Conservation (phyloP, 1,140 invertebrate species). For the Galleria mellonella region DNA sequence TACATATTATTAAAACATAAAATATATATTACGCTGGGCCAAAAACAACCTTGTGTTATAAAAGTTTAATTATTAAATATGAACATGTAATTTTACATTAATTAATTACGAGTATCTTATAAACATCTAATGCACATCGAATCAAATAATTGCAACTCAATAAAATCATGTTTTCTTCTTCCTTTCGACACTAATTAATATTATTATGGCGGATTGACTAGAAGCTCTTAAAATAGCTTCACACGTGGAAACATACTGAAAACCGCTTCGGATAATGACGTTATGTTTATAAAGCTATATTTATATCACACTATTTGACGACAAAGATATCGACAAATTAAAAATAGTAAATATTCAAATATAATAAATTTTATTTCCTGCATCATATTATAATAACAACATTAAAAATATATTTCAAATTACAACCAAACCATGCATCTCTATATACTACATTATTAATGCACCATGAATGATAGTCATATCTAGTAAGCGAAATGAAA, state of each 20-base stretch:
- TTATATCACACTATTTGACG: slow-evolving; percentile 11
- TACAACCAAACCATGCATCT: slow-evolving; percentile 27
- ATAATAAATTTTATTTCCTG: too few species aligned
- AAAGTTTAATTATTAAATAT: too few species aligned
- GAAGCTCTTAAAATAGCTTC: slow-evolving; percentile 13
- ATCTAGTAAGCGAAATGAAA: slow-evolving; percentile 26
- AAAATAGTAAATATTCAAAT: too few species aligned
- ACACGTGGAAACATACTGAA: neutral
- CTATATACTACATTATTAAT: slow-evolving; percentile 21
- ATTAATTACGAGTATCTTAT: too few species aligned
- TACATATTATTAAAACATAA: neutral
- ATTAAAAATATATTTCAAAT: slow-evolving; percentile 11
- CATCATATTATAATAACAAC: neutral
- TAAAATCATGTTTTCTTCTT: too few species aligned
- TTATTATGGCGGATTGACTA: neutral
- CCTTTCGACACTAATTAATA: neutral
- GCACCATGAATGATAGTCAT: slow-evolving; percentile 27
- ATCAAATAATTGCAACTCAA: too few species aligned
- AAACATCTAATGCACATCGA: too few species aligned
- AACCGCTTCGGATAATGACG: slow-evolving; percentile 6
- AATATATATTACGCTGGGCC: neutral
- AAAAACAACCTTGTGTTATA: too few species aligned
- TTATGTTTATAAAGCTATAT: slow-evolving; percentile 12
- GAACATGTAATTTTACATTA: too few species aligned
- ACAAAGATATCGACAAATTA: neutral